Base-by-base conservation (phyloP, 1,140 invertebrate genomes). In the Akabosia matsudoensis region DNA sequence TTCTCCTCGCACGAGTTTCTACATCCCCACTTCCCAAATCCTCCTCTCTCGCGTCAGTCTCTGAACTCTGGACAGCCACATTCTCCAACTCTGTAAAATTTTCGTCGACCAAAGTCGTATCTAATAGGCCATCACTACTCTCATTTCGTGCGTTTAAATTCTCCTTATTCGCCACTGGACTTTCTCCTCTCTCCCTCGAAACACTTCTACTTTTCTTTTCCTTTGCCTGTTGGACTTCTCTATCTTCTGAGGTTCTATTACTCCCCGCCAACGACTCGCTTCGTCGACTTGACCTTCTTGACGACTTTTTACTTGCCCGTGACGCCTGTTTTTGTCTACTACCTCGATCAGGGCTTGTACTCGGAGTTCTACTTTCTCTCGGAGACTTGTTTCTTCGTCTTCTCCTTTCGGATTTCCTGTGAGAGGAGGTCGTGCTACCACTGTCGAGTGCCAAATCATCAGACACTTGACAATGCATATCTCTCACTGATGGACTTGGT, bases 1-100 rank as follows among this genome's bases (percentile, higher is more conserved):
- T 67, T 22, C 28, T 67, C 28, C n/a, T 31, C 10, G 10, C 28
- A 2, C 31, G 26, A 28, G 28, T 30, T n/a, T 64, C 73, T 22
- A 1, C 7, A 2, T 64, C 74, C 30, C 34, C 34, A 37, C 61
- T 26, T 1, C 33, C 71, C 30, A 79, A 74, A 26, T 79, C 78
- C 51, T 79, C 78, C n/a, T 79, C 78, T 34, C 78, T 72, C 10
- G 73, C 74, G 33, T 79, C 78, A 56, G 73, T 77, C 33, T 76
- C 78, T 0, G 78, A 79, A 34, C 76, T 78, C 26, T 76, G 73
- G 24, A 77, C 74, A 4, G 24, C 70, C n/a, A 76, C 75, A 71
- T 76, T 77, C 28, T 77, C 75, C 73, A 79, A 51, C 51, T 79
- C 78, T 10, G 78, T 75, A 33, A 79, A 79, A n/a, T 77, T 77